A percentile compares a stretch with the other conserved stretches of the same genome.
Evolutionary conservation across 1,140 invertebrate species (phyloP).

Genomic region (Drosophila paulistorum): DNA sequence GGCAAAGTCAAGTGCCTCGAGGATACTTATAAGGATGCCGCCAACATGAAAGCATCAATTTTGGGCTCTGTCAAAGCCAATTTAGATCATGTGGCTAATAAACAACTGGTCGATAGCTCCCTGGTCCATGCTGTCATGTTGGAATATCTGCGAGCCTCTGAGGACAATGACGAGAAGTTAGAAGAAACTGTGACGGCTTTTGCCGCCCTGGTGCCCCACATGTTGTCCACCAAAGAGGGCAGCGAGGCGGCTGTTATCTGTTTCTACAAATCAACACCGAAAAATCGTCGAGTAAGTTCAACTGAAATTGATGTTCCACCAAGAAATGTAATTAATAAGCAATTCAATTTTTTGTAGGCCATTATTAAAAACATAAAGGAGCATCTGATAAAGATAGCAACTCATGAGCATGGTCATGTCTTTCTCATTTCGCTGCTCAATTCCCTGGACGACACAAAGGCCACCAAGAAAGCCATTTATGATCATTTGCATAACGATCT

Average conservation of each 20-base stretch:
- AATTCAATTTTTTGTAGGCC: slow-evolving; percentile 74
- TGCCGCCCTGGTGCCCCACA: slow-evolving; percentile 88
- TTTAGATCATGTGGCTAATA: slow-evolving; percentile 88
- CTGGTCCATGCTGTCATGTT: slow-evolving; percentile 91
- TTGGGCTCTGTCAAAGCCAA: slow-evolving; percentile 89
- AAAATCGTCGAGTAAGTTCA: slow-evolving; percentile 74
- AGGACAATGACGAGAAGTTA: slow-evolving; percentile 78
- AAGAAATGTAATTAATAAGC: not conserved
- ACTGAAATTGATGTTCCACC: not conserved
- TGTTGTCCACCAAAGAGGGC: slow-evolving; percentile 93
- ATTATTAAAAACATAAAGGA: slow-evolving; percentile 93
- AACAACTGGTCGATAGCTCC: slow-evolving; percentile 87
- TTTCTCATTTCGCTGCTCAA: slow-evolving; percentile 94
- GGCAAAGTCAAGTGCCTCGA: slow-evolving; percentile 80
- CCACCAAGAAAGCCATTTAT: slow-evolving; percentile 92
- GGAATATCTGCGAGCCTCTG: slow-evolving; percentile 91
- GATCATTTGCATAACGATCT: slow-evolving; percentile 90
- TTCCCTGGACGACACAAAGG: slow-evolving; percentile 95
- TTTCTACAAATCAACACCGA: slow-evolving; percentile 87
- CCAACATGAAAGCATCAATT: slow-evolving; percentile 88
- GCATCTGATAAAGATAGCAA: slow-evolving; percentile 90
- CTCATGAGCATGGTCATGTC: slow-evolving; percentile 93
- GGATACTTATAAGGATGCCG: slow-evolving; percentile 86
- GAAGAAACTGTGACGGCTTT: slow-evolving; percentile 90
- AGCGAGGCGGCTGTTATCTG: slow-evolving; percentile 90